Base-by-base conservation (phyloP, 2,797 vertebrate genomes). In the Jordanella pulchra region DNA sequence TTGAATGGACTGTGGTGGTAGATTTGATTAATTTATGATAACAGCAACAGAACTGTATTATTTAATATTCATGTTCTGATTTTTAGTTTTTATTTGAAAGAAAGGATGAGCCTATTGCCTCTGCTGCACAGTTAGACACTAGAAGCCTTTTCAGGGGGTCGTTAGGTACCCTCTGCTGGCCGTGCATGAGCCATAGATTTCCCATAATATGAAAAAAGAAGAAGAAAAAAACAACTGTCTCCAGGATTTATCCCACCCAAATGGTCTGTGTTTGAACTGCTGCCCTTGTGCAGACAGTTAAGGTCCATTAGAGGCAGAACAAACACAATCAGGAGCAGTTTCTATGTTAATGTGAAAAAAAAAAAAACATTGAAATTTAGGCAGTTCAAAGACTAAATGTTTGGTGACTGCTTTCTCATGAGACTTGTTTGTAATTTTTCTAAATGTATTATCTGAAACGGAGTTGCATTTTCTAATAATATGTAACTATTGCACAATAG, bases 141-240 rank as follows among this genome's bases (percentile, higher is more conserved):
- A 63, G 21, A 25, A 63, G n/a, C 21, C 23, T 25, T 35, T 63
- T 23, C 12, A 42, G 60, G 13, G 60, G 13, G 32, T 42, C 35
- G 14, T 25, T 32, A 25, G 12, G 21, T 39, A 63, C 35, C 35
- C 23, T 63, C 35, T 63, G 25, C 35, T 10, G 11, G 23, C 58
- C 56, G 30, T 61, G 58, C 18, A 35, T 7, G 32, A 39, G 21
- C 18, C 23, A 32, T n/a, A 15, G 2, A 42, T 63, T 63, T 39
- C 21, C 60, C 60, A 61, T 21, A 60, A 30, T 12, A 18, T 21
- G 21, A 50, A 50, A 23, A 6, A 50, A 67, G 39, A 68, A 39
- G 35, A 39, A 7, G 35, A 39, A 39, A 64, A 42, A 64, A 63
- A 65, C 66, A 21, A 72, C 81, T 76, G 78, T 63, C 66, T 65